Conservation (phyloP, 2,888 invertebrate species). For the Pycnomerus fuliginosus region DNA sequence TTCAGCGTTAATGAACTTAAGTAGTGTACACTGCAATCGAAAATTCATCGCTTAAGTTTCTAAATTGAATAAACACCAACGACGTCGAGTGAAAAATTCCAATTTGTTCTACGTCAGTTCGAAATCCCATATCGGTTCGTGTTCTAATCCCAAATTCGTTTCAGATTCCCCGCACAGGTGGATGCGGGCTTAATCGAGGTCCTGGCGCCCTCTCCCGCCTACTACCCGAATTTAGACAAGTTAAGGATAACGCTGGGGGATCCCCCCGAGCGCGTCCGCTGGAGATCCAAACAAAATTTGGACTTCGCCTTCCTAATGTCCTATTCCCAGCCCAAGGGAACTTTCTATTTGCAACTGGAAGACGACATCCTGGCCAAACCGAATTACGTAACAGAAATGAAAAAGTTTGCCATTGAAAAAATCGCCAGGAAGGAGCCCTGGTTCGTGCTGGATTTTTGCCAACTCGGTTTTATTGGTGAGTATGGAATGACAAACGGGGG, state of each 20-base stretch:
- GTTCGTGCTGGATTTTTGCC: slow-evolving; percentile 92
- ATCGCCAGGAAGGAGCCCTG: slow-evolving; percentile 75
- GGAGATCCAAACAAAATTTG: slow-evolving; percentile 94
- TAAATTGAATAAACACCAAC: no score
- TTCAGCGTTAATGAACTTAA: no score
- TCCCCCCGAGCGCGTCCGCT: slow-evolving; percentile 77
- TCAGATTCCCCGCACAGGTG: slow-evolving; percentile 73
- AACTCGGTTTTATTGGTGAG: slow-evolving; percentile 87
- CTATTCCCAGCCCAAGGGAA: slow-evolving; percentile 83
- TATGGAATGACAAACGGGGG: slow-evolving; percentile 13
- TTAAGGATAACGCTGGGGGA: slow-evolving; percentile 82
- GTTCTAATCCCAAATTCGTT: slow-evolving; percentile 19
- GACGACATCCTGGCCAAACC: slow-evolving; percentile 90
- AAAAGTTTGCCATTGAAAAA: slow-evolving; percentile 77
- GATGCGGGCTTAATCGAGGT: slow-evolving; percentile 85
- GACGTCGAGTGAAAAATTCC: no score
- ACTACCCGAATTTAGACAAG: slow-evolving; percentile 83
- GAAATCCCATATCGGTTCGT: slow-evolving; percentile 15
- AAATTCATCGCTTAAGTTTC: no score
- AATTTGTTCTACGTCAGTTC: no score
- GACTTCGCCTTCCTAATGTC: slow-evolving; percentile 95
- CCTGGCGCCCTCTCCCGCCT: slow-evolving; percentile 78
- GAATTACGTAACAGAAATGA: slow-evolving; percentile 82
- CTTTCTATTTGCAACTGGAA: slow-evolving; percentile 90
- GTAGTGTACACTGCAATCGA: no score